Percentiles rank a stretch among this genome's conserved stretches.
phyloP scores from a whole-genome alignment of 2,888 invertebrate species.

The Conops quadrifasciatus region DNA sequence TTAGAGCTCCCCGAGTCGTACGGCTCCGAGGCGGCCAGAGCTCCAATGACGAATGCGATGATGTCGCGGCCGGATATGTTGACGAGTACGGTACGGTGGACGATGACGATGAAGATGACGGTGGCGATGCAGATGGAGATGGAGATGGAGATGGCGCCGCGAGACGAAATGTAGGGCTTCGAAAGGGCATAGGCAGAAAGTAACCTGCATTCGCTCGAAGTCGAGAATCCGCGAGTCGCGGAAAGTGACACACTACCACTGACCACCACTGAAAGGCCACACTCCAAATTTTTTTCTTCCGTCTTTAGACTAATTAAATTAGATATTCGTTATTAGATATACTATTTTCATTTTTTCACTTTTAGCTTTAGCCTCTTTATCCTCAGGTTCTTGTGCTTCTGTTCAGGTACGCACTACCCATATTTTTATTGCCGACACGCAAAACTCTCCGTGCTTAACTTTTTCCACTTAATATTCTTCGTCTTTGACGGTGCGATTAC shows the following conservation, averaged over 20 bases:
- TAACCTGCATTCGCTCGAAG: neutral
- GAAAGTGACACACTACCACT: no score
- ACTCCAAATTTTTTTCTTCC: conserved; percentile 33
- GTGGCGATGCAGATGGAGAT: conserved; percentile 7
- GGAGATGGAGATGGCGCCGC: neutral
- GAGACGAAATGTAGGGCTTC: neutral
- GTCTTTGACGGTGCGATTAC: no score
- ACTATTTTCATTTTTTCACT: conserved; percentile 43
- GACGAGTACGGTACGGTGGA: conserved; percentile 31
- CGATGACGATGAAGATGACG: conserved; percentile 6
- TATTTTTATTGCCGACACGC: no score
- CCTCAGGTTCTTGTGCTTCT: no score
- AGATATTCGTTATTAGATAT: conserved; percentile 15
- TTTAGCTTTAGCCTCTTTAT: no score
- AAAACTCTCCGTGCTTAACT: no score
- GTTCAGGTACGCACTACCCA: no score
- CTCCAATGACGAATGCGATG: conserved; percentile 32
- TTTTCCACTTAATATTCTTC: no score
- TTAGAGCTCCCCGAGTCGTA: conserved; percentile 44
- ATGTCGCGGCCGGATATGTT: conserved; percentile 28
- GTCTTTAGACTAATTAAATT: conserved; percentile 32
- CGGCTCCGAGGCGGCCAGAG: conserved; percentile 18
- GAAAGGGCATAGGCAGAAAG: conserved; percentile 5
- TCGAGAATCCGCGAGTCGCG: no score
- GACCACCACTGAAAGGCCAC: no score